Evolutionary conservation across 1,140 invertebrate genomes (phyloP).

Genomic region (Ptiloglossa arizonensis): DNA sequence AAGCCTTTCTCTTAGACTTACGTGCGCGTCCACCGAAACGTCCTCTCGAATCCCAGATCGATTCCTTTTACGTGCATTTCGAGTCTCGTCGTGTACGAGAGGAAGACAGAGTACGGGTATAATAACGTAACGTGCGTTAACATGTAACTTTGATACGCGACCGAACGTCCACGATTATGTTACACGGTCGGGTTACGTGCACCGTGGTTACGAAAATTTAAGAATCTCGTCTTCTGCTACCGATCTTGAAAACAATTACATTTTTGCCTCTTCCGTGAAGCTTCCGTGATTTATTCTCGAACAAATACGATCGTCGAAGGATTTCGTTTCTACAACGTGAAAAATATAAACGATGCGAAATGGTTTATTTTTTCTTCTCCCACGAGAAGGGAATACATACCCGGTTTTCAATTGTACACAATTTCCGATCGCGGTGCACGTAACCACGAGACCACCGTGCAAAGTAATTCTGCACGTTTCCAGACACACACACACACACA

Average conservation of each 20-base stretch:
- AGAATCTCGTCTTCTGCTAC: too few species aligned
- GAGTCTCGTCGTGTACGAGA: slow-evolving; percentile 9
- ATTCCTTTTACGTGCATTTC: background rate
- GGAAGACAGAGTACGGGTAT: slow-evolving; percentile 33
- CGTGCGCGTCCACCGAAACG: slow-evolving; percentile 35
- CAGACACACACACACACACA: background rate
- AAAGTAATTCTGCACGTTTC: slow-evolving; percentile 1
- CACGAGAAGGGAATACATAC: too few species aligned
- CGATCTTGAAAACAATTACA: background rate
- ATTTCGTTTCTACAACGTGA: background rate
- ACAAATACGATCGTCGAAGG: too few species aligned
- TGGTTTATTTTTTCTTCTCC: too few species aligned
- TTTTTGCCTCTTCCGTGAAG: too few species aligned
- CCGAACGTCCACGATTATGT: slow-evolving; percentile 1
- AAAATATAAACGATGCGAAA: background rate
- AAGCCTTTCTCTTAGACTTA: slow-evolving; percentile 64
- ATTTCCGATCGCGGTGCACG: background rate
- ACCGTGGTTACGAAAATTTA: too few species aligned
- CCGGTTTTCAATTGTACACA: too few species aligned
- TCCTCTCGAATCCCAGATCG: slow-evolving; percentile 41
- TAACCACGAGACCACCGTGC: background rate
- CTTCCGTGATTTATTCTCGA: too few species aligned
- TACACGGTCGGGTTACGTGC: background rate
- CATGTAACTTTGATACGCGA: slow-evolving; percentile 19
- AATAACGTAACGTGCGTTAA: slow-evolving; percentile 13